phyloP scores from a whole-genome alignment of 1,140 invertebrate species.

The Zaprionus tsacasi region DNA sequence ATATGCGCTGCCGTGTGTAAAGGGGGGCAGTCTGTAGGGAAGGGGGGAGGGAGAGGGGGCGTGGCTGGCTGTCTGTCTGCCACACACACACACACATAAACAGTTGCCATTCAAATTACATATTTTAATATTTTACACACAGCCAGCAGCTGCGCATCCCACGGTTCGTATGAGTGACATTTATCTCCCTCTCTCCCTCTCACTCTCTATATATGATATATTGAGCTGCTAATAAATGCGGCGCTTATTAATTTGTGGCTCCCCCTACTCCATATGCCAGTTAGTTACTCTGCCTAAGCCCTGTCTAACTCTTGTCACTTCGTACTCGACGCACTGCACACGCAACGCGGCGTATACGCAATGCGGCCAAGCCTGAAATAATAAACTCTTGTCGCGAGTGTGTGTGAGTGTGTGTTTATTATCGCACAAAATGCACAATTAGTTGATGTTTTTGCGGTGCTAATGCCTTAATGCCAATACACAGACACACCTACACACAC shows the following conservation, averaged over 20 bases:
- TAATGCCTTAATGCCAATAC: slow-evolving; percentile 72
- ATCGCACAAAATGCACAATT: slow-evolving; percentile 81
- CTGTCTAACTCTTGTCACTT: slow-evolving; percentile 71
- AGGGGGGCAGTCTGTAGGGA: neutral
- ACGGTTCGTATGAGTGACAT: slow-evolving; percentile 77
- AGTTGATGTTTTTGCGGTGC: slow-evolving; percentile 81
- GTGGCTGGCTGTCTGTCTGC: slow-evolving; percentile 45
- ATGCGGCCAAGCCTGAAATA: slow-evolving; percentile 66
- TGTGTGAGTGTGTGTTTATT: slow-evolving; percentile 55
- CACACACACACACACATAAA: neutral
- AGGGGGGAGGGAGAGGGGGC: slow-evolving; percentile 5
- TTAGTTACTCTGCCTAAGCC: slow-evolving; percentile 4
- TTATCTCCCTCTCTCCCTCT: slow-evolving; percentile 50
- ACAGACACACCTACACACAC: slow-evolving; percentile 19
- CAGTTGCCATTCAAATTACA: slow-evolving; percentile 61
- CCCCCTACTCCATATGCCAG: neutral
- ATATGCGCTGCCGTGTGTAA: slow-evolving; percentile 17
- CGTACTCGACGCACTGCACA: neutral
- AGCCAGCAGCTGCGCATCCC: slow-evolving; percentile 52
- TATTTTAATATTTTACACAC: slow-evolving; percentile 66
- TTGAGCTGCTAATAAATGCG: slow-evolving; percentile 81
- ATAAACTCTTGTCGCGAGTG: slow-evolving; percentile 65
- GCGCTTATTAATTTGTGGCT: slow-evolving; percentile 70
- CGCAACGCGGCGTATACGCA: slow-evolving; percentile 52
- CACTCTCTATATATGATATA: slow-evolving; percentile 33